Conservation (phyloP, 2,113 vertebrate species). For the Scortum barcoo region DNA sequence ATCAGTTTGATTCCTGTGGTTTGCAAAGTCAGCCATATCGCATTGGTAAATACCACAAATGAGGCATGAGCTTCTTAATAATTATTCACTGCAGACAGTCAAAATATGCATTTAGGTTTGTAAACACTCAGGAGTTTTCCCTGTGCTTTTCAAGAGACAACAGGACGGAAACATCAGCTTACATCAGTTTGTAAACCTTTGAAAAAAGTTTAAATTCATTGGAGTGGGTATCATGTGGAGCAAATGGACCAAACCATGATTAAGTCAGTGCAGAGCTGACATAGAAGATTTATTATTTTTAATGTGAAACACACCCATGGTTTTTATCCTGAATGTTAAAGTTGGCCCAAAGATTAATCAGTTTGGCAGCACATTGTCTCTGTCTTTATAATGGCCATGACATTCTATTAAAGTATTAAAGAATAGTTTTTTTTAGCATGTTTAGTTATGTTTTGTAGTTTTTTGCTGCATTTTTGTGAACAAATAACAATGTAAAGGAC, state of each 20-base stretch:
- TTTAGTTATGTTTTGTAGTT: no score
- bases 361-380: background rate
- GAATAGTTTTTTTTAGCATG: background rate
- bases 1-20: background rate
- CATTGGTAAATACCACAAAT: background rate
- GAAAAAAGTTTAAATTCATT: background rate
- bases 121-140: background rate
- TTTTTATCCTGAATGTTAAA: background rate
- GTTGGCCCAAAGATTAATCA: background rate
- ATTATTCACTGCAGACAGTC: background rate
- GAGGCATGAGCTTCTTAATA: background rate
- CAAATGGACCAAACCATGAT: background rate
- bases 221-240: background rate
- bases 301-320: background rate
- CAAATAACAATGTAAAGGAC: no score
- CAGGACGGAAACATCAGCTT: background rate
- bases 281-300: no score
- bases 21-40: background rate
- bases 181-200: background rate
- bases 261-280: background rate
- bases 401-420: background rate
- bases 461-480: no score
- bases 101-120: background rate
- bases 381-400: no score
- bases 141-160: background rate